These are phyloP conservation scores for Popillia japonica DNA, from an alignment of 1,140 invertebrate genomes.

Conservation along the genomic window DNA sequence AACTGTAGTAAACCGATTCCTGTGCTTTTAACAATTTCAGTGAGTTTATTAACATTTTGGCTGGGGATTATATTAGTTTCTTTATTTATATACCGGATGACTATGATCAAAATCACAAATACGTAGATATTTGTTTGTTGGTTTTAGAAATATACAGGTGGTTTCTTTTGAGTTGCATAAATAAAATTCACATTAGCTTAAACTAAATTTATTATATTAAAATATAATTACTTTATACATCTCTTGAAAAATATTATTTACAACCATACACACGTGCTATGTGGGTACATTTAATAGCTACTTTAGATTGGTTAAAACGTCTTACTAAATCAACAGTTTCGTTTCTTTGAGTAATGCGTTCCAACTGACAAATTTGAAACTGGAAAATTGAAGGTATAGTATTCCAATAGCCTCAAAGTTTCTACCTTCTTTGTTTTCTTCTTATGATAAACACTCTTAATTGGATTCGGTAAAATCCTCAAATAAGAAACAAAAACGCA, in stretches of 20 bases:
- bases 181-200: constrained; percentile 20
- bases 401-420: constrained; percentile 34
- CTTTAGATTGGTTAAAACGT: constrained; percentile 37
- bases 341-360: constrained; percentile 38
- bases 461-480: constrained; percentile 36
- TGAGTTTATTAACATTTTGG: too few species aligned
- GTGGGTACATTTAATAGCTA: constrained; percentile 35
- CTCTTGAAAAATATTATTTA: constrained; percentile 52
- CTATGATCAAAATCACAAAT: too few species aligned
- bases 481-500: constrained; percentile 24
- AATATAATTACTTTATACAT: constrained; percentile 54
- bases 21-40: too few species aligned
- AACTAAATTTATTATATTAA: constrained; percentile 50
- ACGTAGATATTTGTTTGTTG: too few species aligned
- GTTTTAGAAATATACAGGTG: too few species aligned
- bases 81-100: too few species aligned
- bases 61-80: too few species aligned
- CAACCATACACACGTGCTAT: constrained; percentile 50
- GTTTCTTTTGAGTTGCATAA: too few species aligned
- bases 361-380: background rate
- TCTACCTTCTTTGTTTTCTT: constrained; percentile 32
- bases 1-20: too few species aligned
- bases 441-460: constrained; percentile 37
- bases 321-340: constrained; percentile 35
- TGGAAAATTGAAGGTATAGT: constrained; percentile 1